Base-by-base conservation (phyloP, 2,113 vertebrate species). In the Hemiscyllium ocellatum region DNA sequence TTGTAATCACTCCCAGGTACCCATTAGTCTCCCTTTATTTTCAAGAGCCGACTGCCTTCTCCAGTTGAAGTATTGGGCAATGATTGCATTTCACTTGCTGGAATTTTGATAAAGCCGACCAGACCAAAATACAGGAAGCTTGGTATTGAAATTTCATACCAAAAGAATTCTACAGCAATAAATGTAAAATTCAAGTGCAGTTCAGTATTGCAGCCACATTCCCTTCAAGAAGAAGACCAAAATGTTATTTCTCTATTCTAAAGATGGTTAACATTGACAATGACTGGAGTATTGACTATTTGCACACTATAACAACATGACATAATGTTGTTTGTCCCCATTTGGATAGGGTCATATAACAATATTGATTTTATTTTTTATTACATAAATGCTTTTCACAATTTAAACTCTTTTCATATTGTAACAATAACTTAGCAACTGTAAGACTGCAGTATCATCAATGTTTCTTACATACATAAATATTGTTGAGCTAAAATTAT, bases 1-100 rank as follows among this genome's bases (percentile, higher is more conserved):
- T 72, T 72, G 52, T n/a, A 95, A 95, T 95, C 94, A 52, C 69
- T 52, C 47, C 94, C 94, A 95, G 68, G 47, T 72, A 95, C 72
- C 13, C 19, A 29, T 72, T 72, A 52, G 10, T 72, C 20, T 33
- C 93, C 47, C 22, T 50, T 42, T 72, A 70, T 50, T 72, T 72
- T 52, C 93, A 29, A 3, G 24, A 29, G 37, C 68, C 52, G 24
- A 72, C 52, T 72, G 13, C 33, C 94, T 52, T 52, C 42, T 13
- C 26, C 5, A 52, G 33, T 47, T 95, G 29, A 93, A 66, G 4
- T 37, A 7, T 10, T 66, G 61, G 20, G n/a, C 19, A 93, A 47
- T 13, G 4, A 76, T 95, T 76, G 70, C 69, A 52, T 70, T 72
- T 76, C 13, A 19, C 12, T 95, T 50, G 37, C 7, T 19, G 20